Conservation (phyloP, 2,888 invertebrate species). For the Leucozona laternaria region DNA sequence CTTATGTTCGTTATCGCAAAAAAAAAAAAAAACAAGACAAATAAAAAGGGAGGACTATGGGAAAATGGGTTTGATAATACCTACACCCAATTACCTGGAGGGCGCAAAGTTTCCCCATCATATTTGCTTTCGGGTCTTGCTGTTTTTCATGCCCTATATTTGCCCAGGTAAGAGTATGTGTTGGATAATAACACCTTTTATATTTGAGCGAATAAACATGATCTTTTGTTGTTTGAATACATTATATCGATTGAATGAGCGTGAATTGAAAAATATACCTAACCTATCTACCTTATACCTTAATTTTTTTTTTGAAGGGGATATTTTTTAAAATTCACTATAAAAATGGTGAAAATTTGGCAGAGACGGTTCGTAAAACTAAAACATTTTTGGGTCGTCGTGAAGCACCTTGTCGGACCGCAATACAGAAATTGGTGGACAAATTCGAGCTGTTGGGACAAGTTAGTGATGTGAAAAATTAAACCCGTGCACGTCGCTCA, state of each 20-base stretch:
- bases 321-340: too few relatives aligned
- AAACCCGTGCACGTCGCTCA: too few relatives aligned
- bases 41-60: neutral
- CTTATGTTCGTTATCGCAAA: constrained; percentile 43
- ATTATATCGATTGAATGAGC: neutral
- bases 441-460: too few relatives aligned
- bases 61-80: neutral
- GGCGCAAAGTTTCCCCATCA: neutral
- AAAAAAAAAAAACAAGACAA: neutral
- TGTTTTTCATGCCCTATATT: neutral
- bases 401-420: too few relatives aligned
- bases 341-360: too few relatives aligned
- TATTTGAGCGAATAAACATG: neutral
- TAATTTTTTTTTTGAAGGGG: neutral
- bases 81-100: neutral
- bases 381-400: too few relatives aligned
- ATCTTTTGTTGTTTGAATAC: neutral
- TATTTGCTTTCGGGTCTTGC: neutral
- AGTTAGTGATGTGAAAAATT: too few relatives aligned
- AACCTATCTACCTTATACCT: neutral
- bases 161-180: neutral
- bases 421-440: too few relatives aligned
- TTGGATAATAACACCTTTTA: constrained; percentile 1
- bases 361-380: too few relatives aligned
- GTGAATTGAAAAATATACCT: neutral